Base-by-base conservation (phyloP, 2,113 vertebrate genomes). In the Orthonyx spaldingii region DNA sequence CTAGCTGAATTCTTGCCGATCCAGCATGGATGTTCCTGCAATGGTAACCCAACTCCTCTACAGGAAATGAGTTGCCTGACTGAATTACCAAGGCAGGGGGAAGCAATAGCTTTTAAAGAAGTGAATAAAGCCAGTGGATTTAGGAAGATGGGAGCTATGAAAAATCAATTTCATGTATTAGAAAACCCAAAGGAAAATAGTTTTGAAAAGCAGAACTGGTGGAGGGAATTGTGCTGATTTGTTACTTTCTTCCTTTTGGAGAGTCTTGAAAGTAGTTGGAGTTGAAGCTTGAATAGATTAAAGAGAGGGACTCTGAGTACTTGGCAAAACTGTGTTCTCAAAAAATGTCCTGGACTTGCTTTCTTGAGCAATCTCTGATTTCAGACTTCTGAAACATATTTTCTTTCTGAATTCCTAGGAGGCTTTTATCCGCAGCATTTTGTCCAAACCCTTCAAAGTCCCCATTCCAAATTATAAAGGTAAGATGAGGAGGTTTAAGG, bases 391-490 rank as follows among this genome's bases (percentile, higher is more conserved):
- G 53, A 95, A 90, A 32, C 6, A 1, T 89, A 46, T 95, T 94
- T 95, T 93, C 55, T 97, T 94, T 96, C 59, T 91, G 49, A 93
- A 96, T 96, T 94, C 68, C 44, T 97, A 99, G 99, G 99, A 99
- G 97, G 98, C 98, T 19, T 99, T 99, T 96, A 99, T 99, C 93
- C 98, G 98, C 90, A 99, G 98, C 83, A 99, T 99, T 97, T 98
- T 99, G 96, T 99, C 99, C 91, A 99, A 98, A 94, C 99, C 99
- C 33, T 99, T 99, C 95, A 99, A 99, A 97, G 96, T 99, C 52
- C 99, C 99, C 20, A 99, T 99, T 97, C 98, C 97, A 92, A 99
- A 99, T 96, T 99, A 99, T 96, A 98, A 98, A 98, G 99, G 99
- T 99, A 98, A 98, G 96, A 80, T 84, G 76, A 57, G 53, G 18